Evolutionary conservation across 1,140 invertebrate species (phyloP).

Genomic region (Sinonovacula constricta): DNA sequence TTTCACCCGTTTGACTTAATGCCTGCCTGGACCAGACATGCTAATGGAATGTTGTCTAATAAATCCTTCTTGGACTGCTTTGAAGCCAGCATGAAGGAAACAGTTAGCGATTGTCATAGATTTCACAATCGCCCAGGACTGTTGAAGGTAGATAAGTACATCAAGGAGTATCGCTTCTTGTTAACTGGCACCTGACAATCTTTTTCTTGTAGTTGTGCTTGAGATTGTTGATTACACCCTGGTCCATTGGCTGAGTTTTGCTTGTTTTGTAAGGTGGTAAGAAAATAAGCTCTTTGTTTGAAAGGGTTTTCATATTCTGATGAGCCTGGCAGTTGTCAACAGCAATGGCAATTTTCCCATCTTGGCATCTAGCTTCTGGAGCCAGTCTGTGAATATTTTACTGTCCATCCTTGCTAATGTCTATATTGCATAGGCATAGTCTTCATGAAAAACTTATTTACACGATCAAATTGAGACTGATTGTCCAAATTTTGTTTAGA

Average conservation of each 20-base stretch:
- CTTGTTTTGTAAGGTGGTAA: conserved; percentile 56
- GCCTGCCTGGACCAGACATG: background rate
- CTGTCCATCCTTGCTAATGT: conserved; percentile 54
- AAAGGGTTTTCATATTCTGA: conserved; percentile 7
- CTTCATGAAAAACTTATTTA: no score
- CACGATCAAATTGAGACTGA: no score
- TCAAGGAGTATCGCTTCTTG: conserved; percentile 19
- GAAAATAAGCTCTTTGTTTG: conserved; percentile 28
- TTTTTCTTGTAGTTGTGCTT: conserved; percentile 30
- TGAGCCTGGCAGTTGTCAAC: conserved; percentile 50
- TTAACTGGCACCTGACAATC: background rate
- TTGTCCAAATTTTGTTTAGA: no score
- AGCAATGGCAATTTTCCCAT: conserved; percentile 47
- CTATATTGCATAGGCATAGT: conserved; percentile 34
- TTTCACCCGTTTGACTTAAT: background rate
- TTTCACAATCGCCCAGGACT: conserved; percentile 27
- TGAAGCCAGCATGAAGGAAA: conserved; percentile 47
- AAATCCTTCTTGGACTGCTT: background rate
- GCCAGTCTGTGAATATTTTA: conserved; percentile 51
- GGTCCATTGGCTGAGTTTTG: conserved; percentile 56
- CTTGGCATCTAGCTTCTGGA: conserved; percentile 35
- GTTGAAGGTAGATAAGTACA: conserved; percentile 6
- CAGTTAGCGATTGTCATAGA: conserved; percentile 42
- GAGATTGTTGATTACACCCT: conserved; percentile 57
- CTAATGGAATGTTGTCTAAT: background rate